Base-by-base conservation (phyloP, 2,113 vertebrate genomes). In the Cranoglanis bouderius region DNA sequence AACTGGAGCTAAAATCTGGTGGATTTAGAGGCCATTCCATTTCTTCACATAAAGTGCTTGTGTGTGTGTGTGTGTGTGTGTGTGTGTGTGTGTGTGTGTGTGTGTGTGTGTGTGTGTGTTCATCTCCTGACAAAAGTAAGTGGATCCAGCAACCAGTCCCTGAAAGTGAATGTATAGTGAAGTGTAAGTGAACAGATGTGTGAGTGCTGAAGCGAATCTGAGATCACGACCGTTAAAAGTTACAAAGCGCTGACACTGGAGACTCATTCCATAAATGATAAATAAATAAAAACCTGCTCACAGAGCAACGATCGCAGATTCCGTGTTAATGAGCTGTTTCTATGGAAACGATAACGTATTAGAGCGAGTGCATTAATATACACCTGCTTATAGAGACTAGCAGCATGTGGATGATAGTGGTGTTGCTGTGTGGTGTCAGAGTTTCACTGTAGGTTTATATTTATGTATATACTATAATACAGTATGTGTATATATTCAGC, bases 401-500 rank as follows among this genome's bases (percentile, higher is more conserved):
- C n/a, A n/a, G n/a, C n/a, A n/a, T n/a, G n/a, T n/a, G n/a, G n/a
- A n/a, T n/a, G n/a, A n/a, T n/a, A n/a, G n/a, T n/a, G n/a, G n/a
- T n/a, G n/a, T n/a, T n/a, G n/a, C n/a, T n/a, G n/a, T n/a, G n/a
- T n/a, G 6, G 63, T 67, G 63, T 67, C 6, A 7, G 29, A 38
- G 85, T 46, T 10, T 49, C 46, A 49, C 9, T 8, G n/a, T n/a
- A 49, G 46, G 46, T 49, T 49, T 49, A 49, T 49, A 9, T 10
- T n/a, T n/a, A 10, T 9, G 46, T 49, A 49, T 49, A 49, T 49
- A 49, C 46, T 49, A 9, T 49, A 10, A 49, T 9, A 49, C 8
- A 49, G 9, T 0, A 8, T 49, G 46, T 49, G 9, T 49, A 49
- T 49, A 49, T 49, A 49, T 81, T 53, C 92, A 99, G 98, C 96